A percentile compares a stretch with the other conserved stretches of the same genome.
phyloP scores from a whole-genome alignment of 2,888 invertebrate genomes.

The Cybosia mesomella region DNA sequence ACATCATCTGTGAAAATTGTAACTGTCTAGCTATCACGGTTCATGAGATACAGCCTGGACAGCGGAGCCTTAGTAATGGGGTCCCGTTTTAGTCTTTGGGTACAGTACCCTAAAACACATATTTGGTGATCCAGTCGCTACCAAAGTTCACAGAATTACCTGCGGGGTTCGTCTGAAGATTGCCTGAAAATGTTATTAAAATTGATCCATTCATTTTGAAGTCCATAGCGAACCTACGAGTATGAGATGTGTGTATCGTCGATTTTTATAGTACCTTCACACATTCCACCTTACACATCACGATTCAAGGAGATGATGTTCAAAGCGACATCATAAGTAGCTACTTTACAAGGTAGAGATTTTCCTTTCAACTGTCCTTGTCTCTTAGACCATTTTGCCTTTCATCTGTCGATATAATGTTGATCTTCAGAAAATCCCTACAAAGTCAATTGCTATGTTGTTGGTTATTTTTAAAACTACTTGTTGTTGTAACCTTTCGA shows the following conservation, averaged over 20 bases:
- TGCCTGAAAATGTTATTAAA: neutral
- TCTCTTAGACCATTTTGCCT: neutral
- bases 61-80: no score
- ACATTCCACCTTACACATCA: neutral
- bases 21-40: no score
- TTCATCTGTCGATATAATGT: neutral
- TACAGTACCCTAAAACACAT: no score
- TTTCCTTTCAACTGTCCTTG: neutral
- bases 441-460: constrained; percentile 3
- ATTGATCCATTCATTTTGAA: no score
- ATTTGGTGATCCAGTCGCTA: neutral
- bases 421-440: constrained; percentile 3
- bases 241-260: no score
- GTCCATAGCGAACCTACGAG: no score
- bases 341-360: neutral
- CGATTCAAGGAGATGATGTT: neutral
- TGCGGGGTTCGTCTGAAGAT: no score
- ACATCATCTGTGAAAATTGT: no score
- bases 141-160: neutral
- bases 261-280: neutral
- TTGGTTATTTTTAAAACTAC: constrained; percentile 11
- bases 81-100: no score
- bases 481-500: constrained; percentile 22
- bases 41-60: no score
- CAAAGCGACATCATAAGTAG: neutral